Evolutionary conservation across 2,113 vertebrate species (phyloP).

Genomic region (Chunga burmeisteri): DNA sequence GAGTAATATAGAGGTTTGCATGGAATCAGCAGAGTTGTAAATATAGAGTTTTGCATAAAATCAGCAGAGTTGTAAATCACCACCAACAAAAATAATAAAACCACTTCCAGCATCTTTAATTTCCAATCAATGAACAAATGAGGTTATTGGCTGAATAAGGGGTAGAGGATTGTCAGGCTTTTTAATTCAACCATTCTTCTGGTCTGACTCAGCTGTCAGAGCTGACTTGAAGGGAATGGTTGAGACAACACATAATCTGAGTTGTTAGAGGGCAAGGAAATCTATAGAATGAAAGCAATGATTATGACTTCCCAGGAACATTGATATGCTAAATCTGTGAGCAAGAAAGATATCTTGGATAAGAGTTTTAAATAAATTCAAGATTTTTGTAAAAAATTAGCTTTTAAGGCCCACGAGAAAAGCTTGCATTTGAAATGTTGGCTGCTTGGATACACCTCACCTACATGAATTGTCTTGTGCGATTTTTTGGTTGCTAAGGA

Average conservation of each 20-base stretch:
- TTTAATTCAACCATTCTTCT: slow-evolving; percentile 51
- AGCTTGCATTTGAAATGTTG: slow-evolving; percentile 40
- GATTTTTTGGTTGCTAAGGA: slow-evolving; percentile 58
- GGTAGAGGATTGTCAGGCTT: slow-evolving; percentile 31
- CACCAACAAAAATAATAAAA: background rate
- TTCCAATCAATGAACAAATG: slow-evolving; percentile 50
- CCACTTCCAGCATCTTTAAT: slow-evolving; percentile 31
- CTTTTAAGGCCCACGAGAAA: slow-evolving; percentile 1
- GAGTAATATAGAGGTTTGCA: background rate
- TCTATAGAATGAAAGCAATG: slow-evolving; percentile 64
- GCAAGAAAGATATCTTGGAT: background rate
- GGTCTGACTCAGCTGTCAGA: slow-evolving; percentile 66
- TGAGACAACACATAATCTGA: slow-evolving; percentile 57
- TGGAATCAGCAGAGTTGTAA: background rate
- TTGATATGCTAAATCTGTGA: slow-evolving; percentile 52
- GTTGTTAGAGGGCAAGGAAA: slow-evolving; percentile 60
- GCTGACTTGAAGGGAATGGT: slow-evolving; percentile 20
- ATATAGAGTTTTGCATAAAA: background rate
- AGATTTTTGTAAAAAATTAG: slow-evolving; percentile 5
- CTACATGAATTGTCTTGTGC: slow-evolving; percentile 43
- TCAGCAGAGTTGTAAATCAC: background rate
- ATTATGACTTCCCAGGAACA: slow-evolving; percentile 47
- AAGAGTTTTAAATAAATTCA: slow-evolving; percentile 22
- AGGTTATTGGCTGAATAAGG: slow-evolving; percentile 47
- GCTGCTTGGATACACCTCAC: slow-evolving; percentile 60